phyloP scores from a whole-genome alignment of 2,888 invertebrate species.

The Leptarthrus brevirostris region DNA sequence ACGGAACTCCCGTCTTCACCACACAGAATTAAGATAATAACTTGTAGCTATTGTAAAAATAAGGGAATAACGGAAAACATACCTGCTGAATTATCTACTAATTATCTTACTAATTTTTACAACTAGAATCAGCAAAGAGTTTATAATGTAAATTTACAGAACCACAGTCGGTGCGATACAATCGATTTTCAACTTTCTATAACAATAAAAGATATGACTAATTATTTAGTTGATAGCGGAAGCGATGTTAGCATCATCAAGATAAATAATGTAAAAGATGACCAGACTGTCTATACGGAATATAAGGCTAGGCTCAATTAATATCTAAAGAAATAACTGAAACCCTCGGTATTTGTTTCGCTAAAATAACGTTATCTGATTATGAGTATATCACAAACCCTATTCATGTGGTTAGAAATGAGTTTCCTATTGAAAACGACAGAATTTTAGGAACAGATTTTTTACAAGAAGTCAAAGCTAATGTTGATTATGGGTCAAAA shows the following conservation, averaged over 20 bases:
- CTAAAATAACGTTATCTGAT: neutral
- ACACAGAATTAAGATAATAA: neutral
- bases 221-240: no score
- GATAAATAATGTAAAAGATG: no score
- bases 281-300: no score
- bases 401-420: neutral
- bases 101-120: no score
- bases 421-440: neutral
- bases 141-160: no score
- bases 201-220: no score
- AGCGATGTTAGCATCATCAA: no score
- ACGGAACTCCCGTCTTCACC: neutral
- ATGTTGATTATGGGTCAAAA: neutral
- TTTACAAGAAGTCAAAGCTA: neutral
- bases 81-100: no score
- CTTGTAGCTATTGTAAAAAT: neutral
- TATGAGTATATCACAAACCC: neutral
- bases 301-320: neutral
- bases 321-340: neutral
- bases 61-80: no score
- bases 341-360: neutral
- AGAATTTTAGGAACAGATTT: neutral
- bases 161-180: no score
- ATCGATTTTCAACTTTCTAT: no score
- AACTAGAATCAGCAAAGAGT: no score